phyloP scores from a whole-genome alignment of 1,140 invertebrate species.

The Hyphantria cunea region DNA sequence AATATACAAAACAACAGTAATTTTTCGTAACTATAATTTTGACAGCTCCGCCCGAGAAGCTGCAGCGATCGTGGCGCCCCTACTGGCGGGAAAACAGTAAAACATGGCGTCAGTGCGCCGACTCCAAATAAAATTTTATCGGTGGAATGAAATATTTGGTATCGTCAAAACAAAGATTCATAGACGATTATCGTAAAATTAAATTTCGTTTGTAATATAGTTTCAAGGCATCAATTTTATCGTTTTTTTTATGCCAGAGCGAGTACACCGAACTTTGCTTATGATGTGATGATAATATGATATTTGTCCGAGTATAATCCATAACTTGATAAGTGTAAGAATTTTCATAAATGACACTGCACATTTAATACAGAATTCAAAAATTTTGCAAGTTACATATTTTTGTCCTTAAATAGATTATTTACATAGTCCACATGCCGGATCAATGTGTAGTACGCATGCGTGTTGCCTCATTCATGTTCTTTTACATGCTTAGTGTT shows the following conservation, averaged over 20 bases:
- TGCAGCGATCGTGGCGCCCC: slow-evolving; percentile 63
- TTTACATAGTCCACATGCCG: slow-evolving; percentile 50
- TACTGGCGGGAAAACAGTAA: slow-evolving; percentile 53
- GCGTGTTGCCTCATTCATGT: slow-evolving; percentile 58
- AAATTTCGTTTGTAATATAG: slow-evolving; percentile 21
- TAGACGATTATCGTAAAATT: slow-evolving; percentile 27
- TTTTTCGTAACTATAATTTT: slow-evolving; percentile 49
- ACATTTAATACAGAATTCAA: slow-evolving; percentile 9
- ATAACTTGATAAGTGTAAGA: slow-evolving; percentile 26
- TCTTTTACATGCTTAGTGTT: slow-evolving; percentile 32
- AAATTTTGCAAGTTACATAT: slow-evolving; percentile 10
- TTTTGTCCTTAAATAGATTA: slow-evolving; percentile 54
- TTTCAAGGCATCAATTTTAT: slow-evolving; percentile 14
- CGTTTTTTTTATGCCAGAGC: too few species aligned
- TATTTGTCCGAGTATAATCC: slow-evolving; percentile 8
- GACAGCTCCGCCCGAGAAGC: slow-evolving; percentile 68
- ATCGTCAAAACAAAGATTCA: slow-evolving; percentile 14
- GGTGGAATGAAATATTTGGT: slow-evolving; percentile 29
- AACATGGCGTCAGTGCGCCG: slow-evolving; percentile 50
- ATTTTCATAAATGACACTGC: slow-evolving; percentile 22
- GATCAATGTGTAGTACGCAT: slow-evolving; percentile 67
- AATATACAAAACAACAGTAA: slow-evolving; percentile 12
- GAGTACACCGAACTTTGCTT: slow-evolving; percentile 22
- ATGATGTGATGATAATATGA: not conserved
- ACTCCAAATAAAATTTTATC: slow-evolving; percentile 50